These are phyloP conservation scores for Cremastinae sp. DNA, from an alignment of 2,888 invertebrate genomes.

Conservation along the genomic window DNA sequence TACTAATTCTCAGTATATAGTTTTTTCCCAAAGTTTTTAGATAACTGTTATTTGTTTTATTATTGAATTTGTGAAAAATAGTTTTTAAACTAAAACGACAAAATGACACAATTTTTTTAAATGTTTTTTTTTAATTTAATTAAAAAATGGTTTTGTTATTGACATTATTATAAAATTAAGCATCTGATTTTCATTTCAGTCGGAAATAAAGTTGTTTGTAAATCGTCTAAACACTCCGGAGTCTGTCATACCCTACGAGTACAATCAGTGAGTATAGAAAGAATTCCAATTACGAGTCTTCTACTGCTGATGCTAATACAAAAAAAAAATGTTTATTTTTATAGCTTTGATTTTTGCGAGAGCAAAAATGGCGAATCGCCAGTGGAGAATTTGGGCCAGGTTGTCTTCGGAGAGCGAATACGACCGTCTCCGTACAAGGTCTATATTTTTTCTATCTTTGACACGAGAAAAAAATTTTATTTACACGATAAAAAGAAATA, in stretches of 20 bases:
- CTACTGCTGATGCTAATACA: neutral
- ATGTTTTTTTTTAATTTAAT: too few relatives aligned
- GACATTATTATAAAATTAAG: neutral
- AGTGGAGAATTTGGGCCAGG: slow-evolving; percentile 98
- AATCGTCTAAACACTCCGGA: slow-evolving; percentile 99
- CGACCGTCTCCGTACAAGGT: slow-evolving; percentile 96
- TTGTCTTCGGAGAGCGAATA: slow-evolving; percentile 99
- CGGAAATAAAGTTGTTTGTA: slow-evolving; percentile 93
- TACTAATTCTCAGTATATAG: neutral
- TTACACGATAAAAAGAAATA: neutral
- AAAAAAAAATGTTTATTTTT: slow-evolving; percentile 58
- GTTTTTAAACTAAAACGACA: too few relatives aligned
- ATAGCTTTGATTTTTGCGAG: slow-evolving; percentile 95
- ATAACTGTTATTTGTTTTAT: too few relatives aligned
- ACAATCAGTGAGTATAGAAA: slow-evolving; percentile 87
- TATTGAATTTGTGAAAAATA: too few relatives aligned
- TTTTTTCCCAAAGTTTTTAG: too few relatives aligned
- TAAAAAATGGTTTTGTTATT: neutral
- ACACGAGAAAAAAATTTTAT: neutral
- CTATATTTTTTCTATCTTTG: slow-evolving; percentile 12
- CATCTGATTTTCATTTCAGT: slow-evolving; percentile 85
- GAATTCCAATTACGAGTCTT: neutral
- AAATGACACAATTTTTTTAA: too few relatives aligned
- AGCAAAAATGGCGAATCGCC: slow-evolving; percentile 89
- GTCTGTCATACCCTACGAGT: slow-evolving; percentile 98